Base-by-base conservation (phyloP, 2,797 vertebrate genomes). In the Austrolebias charrua region DNA sequence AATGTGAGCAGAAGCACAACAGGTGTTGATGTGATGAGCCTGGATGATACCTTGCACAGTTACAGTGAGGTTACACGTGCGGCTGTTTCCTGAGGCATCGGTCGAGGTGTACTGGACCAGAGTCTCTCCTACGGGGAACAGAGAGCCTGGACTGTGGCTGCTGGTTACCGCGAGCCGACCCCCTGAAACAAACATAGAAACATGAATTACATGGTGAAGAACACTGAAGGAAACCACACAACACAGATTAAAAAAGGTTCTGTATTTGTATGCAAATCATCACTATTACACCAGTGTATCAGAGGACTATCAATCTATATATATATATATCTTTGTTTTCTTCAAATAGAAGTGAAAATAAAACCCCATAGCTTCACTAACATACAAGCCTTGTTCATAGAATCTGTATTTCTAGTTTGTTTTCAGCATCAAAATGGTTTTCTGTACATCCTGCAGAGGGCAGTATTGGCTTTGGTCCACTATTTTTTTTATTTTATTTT, bases 51-150 rank as follows among this genome's bases (percentile, higher is more conserved):
- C 96, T 95, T 93, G 95, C 61, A 99, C 91, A 35, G 94, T 83
- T 79, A 98, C 50, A 63, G 92, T 94, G 72, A 99, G 93, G 73
- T 97, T 94, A 80, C 97, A 99, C 1, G 92, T 96, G 73, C 93
- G 95, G 69, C 92, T 95, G 89, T 99, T 99, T 78, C 95, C 96
- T 4, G 95, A 95, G 1, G 92, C 87, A 61, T 99, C 97, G 1
- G 88, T 90, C 2, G 96, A 96, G 1, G 86, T 95, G 70, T 97
- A 98, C 24, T 81, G 91, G 47, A 98, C 95, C 63, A 91, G 8
- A 4, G 95, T 96, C 71, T 96, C 94, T 69, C 97, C 97, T 5
- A 91, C 94, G 56, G 93, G 92, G 84, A 98, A 98, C 43, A 90
- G 57, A 33, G 95, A 93, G 64, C 95, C 95, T 56, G 94, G 94